Percentiles rank a stretch among this genome's conserved stretches.
These are phyloP conservation scores for Agonopterix heracliana DNA, from an alignment of 2,888 invertebrate species.

Conservation along the genomic window DNA sequence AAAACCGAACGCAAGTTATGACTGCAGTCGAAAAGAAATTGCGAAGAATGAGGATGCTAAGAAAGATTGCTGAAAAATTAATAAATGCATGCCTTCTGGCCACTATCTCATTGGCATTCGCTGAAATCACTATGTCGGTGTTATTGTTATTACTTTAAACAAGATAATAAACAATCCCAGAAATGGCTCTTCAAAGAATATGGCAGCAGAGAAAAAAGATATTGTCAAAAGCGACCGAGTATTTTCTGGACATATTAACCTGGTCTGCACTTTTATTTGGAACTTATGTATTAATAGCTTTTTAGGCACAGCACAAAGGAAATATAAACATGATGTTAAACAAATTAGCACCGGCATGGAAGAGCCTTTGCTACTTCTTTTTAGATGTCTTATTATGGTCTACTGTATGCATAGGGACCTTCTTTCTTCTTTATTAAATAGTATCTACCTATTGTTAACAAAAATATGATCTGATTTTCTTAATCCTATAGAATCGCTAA, in stretches of 20 bases:
- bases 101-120: slow-evolving; percentile 47
- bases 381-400: too few species aligned
- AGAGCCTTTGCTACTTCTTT: too few species aligned
- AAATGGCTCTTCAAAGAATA: slow-evolving; percentile 34
- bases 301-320: too few species aligned
- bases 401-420: too few species aligned
- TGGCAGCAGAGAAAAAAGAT: slow-evolving; percentile 35
- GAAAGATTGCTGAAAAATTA: slow-evolving; percentile 37
- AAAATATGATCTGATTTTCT: too few species aligned
- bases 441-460: too few species aligned
- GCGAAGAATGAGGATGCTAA: slow-evolving; percentile 29
- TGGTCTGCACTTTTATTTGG: slow-evolving; percentile 42
- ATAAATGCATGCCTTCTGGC: slow-evolving; percentile 42
- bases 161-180: background rate
- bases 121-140: slow-evolving; percentile 46
- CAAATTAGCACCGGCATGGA: too few species aligned
- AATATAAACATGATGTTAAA: too few species aligned
- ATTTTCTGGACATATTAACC: slow-evolving; percentile 29
- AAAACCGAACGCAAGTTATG: slow-evolving; percentile 21
- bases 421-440: too few species aligned
- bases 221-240: slow-evolving; percentile 21
- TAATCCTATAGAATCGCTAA: too few species aligned
- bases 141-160: slow-evolving; percentile 28
- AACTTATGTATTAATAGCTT: slow-evolving; percentile 21
- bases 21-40: slow-evolving; percentile 34